A percentile compares a stretch with the other conserved stretches of the same genome.
Evolutionary conservation across 2,797 vertebrate species (phyloP).

Genomic region (Cuculus canorus): DNA sequence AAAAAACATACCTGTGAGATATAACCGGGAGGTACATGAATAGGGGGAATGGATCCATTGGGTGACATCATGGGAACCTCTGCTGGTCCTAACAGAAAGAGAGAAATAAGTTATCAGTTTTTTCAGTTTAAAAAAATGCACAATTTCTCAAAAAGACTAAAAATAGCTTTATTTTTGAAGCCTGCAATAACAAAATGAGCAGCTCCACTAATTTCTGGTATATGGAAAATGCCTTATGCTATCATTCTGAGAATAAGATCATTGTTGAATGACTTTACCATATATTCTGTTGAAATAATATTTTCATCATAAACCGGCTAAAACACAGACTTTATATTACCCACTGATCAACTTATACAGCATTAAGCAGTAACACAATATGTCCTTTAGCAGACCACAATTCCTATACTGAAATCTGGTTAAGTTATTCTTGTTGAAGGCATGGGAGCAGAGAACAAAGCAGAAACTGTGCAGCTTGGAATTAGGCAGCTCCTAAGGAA

Average conservation of each 20-base stretch:
- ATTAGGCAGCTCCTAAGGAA: conserved; percentile 64
- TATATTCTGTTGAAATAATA: conserved; percentile 41
- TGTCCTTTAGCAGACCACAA: conserved; percentile 57
- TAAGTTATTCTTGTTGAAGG: conserved; percentile 59
- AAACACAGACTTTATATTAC: conserved; percentile 45
- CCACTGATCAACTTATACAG: conserved; percentile 51
- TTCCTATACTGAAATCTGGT: conserved; percentile 48
- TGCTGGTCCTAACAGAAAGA: conserved; percentile 86
- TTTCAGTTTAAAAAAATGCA: neutral
- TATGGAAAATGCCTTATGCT: conserved; percentile 46
- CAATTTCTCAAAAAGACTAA: conserved; percentile 17
- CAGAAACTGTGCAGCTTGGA: conserved; percentile 60
- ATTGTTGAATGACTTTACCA: conserved; percentile 62
- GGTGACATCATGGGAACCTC: conserved; percentile 99
- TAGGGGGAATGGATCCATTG: conserved; percentile 96
- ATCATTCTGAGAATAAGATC: conserved; percentile 50
- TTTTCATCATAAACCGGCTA: conserved; percentile 55
- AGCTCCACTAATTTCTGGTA: conserved; percentile 27
- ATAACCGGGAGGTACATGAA: conserved; percentile 96
- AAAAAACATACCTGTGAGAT: conserved; percentile 90
- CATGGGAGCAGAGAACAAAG: conserved; percentile 61
- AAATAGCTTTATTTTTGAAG: conserved; percentile 22
- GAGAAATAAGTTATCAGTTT: neutral
- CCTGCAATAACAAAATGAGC: conserved; percentile 51
- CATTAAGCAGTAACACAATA: conserved; percentile 60